Conservation (phyloP, 1,140 invertebrate species). For the Ditylenchus dipsaci region DNA sequence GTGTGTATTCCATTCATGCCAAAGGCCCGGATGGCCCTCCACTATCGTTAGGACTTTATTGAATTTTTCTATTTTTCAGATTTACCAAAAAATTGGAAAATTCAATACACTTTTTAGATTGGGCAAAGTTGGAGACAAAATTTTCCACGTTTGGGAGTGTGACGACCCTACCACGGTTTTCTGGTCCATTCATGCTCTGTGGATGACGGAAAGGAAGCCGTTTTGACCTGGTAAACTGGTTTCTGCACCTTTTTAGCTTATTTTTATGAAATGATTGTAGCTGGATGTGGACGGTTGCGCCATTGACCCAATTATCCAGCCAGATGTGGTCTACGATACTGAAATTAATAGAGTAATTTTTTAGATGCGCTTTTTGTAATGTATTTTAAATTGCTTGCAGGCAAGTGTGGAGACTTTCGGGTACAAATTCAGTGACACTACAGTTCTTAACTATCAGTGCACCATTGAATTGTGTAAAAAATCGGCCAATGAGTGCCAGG, state of each 20-base stretch:
- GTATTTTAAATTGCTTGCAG: constrained; percentile 16
- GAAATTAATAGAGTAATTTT: constrained; percentile 27
- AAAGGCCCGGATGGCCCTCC: constrained; percentile 40
- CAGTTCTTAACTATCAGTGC: constrained; percentile 53
- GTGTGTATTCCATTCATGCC: constrained; percentile 43
- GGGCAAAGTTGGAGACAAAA: constrained; percentile 54
- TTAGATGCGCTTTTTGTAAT: constrained; percentile 1
- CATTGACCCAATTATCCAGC: constrained; percentile 54
- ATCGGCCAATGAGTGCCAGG: constrained; percentile 44
- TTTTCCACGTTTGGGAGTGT: constrained; percentile 55
- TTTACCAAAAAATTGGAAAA: no score
- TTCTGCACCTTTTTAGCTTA: neutral
- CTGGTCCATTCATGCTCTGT: constrained; percentile 54
- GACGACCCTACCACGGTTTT: constrained; percentile 50
- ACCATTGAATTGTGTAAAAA: constrained; percentile 52
- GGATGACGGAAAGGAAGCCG: constrained; percentile 48
- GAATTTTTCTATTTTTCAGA: no score
- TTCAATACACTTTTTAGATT: constrained; percentile 26
- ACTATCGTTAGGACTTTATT: constrained; percentile 26
- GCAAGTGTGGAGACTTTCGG: constrained; percentile 52
- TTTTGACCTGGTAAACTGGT: constrained; percentile 45
- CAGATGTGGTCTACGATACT: constrained; percentile 48
- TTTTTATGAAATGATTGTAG: constrained; percentile 10
- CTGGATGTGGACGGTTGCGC: constrained; percentile 53
- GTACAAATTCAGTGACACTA: constrained; percentile 55